Percentiles rank a stretch among this genome's conserved stretches.
These are phyloP conservation scores for Hirtodrosophila confusa DNA, from an alignment of 2,888 invertebrate species.

Conservation along the genomic window DNA sequence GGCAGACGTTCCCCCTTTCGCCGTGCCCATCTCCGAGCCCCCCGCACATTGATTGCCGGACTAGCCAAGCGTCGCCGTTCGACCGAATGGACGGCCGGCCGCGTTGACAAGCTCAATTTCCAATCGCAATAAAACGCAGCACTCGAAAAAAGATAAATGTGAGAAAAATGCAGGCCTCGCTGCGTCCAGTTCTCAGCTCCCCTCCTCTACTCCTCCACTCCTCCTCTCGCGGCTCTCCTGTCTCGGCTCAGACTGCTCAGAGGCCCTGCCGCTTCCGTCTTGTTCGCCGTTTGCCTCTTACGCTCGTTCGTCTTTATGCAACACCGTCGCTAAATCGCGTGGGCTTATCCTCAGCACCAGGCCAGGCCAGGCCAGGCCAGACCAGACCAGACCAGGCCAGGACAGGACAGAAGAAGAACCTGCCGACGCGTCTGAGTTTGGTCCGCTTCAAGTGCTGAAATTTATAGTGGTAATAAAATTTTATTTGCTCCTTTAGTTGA, in stretches of 20 bases:
- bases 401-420: slow-evolving; percentile 49
- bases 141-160: slow-evolving; percentile 78
- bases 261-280: slow-evolving; percentile 24
- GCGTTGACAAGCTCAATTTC: slow-evolving; percentile 80
- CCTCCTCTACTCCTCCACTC: not conserved
- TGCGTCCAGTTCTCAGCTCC: slow-evolving; percentile 34
- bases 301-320: slow-evolving; percentile 60
- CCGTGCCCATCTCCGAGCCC: not conserved
- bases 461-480: slow-evolving; percentile 80
- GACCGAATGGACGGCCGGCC: slow-evolving; percentile 45
- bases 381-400: not conserved
- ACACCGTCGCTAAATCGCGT: slow-evolving; percentile 72
- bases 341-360: slow-evolving; percentile 68
- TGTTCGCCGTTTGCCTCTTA: slow-evolving; percentile 39
- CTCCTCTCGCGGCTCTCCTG: slow-evolving; percentile 5
- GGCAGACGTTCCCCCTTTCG: slow-evolving; percentile 18
- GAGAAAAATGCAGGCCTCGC: slow-evolving; percentile 76
- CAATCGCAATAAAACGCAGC: slow-evolving; percentile 81
- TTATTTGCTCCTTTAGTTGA: slow-evolving; percentile 80
- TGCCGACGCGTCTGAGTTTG: slow-evolving; percentile 58
- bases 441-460: slow-evolving; percentile 72
- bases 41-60: slow-evolving; percentile 36
- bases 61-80: slow-evolving; percentile 69
- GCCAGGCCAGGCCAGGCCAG: slow-evolving; percentile 8
- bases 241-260: not conserved